Evolutionary conservation across 2,113 vertebrate genomes (phyloP).

Genomic region (Sphyrna mokarran): DNA sequence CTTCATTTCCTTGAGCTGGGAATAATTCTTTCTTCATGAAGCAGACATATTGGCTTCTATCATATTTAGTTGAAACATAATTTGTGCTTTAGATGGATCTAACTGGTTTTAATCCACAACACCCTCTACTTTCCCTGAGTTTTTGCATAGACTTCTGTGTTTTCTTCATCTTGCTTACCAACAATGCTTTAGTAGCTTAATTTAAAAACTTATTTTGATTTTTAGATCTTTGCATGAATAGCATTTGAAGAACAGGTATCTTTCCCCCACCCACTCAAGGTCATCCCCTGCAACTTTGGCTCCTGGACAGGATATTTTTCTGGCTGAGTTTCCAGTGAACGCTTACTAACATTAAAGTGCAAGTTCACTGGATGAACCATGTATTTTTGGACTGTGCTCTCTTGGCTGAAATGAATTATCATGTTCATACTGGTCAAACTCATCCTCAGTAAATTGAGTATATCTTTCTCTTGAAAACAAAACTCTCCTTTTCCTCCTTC

Average conservation of each 20-base stretch:
- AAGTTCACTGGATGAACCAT: neutral
- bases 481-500: neutral
- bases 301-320: neutral
- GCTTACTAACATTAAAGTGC: neutral
- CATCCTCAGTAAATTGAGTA: neutral
- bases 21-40: neutral
- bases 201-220: neutral
- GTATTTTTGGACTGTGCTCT: neutral
- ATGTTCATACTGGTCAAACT: neutral
- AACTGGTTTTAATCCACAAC: neutral
- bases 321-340: neutral
- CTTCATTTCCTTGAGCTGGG: neutral
- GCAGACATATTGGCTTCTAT: neutral
- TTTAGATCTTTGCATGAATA: neutral
- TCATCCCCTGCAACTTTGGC: neutral
- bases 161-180: neutral
- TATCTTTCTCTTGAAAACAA: neutral
- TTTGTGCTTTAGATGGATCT: neutral
- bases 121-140: neutral
- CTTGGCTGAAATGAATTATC: neutral
- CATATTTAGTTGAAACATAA: neutral
- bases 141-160: neutral
- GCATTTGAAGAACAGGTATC: neutral
- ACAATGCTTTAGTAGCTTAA: neutral
- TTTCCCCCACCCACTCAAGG: neutral